These are phyloP conservation scores for Caenorhabditis parvicauda DNA, from an alignment of 2,888 invertebrate genomes.

Conservation along the genomic window DNA sequence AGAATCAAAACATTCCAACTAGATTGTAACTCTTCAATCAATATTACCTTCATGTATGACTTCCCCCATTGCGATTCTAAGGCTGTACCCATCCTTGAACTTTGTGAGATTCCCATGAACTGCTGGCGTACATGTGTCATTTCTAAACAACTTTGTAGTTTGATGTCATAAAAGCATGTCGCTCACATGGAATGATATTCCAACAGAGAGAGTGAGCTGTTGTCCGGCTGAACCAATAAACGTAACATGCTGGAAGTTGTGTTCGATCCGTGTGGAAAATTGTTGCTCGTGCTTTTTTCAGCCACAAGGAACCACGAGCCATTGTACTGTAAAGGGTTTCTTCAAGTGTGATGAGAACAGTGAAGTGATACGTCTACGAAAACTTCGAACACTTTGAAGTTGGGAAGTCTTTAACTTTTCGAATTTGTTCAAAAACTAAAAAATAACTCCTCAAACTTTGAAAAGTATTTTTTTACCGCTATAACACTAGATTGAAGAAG, in stretches of 20 bases:
- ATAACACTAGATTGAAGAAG: no score
- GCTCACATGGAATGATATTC: slow-evolving; percentile 41
- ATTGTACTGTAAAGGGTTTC: slow-evolving; percentile 45
- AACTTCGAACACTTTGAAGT: no score
- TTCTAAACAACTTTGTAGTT: slow-evolving; percentile 11
- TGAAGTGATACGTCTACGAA: no score
- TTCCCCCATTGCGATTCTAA: slow-evolving; percentile 23
- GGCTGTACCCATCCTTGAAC: slow-evolving; percentile 27
- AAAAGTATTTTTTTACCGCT: no score
- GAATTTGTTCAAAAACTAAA: no score
- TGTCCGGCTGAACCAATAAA: slow-evolving; percentile 17
- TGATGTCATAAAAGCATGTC: neutral
- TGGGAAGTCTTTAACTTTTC: no score
- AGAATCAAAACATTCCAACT: no score
- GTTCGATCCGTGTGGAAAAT: slow-evolving; percentile 30
- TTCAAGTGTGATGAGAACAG: no score
- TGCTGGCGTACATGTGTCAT: slow-evolving; percentile 25
- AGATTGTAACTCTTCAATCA: neutral
- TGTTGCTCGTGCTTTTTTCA: slow-evolving; percentile 24
- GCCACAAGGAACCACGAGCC: slow-evolving; percentile 49
- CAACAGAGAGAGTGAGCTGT: slow-evolving; percentile 20
- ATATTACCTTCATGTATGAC: slow-evolving; percentile 2
- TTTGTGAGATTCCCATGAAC: slow-evolving; percentile 28
- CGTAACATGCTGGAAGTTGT: slow-evolving; percentile 35
- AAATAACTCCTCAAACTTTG: no score